A percentile compares a stretch with the other conserved stretches of the same genome.
Conservation (phyloP, 1,140 invertebrate species). For the Sycobia sp. region DNA sequence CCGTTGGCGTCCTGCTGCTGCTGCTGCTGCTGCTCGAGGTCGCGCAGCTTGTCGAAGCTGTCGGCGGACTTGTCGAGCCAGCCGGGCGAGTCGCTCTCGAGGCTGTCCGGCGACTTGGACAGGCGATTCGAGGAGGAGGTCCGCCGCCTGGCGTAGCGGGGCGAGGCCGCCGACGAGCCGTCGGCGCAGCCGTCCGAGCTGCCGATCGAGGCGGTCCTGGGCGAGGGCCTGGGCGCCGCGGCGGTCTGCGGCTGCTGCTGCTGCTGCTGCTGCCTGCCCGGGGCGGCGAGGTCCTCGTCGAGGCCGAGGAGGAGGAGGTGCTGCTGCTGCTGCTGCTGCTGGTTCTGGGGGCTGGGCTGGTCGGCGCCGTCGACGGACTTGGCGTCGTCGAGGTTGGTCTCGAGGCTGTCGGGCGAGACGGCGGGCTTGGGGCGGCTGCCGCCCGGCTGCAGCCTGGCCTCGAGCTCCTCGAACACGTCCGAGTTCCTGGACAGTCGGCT, state of each 20-base stretch:
- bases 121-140: slow-evolving; percentile 45
- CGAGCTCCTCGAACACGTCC: slow-evolving; percentile 54
- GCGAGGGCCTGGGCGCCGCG: slow-evolving; percentile 6
- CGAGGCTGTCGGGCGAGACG: slow-evolving; percentile 55
- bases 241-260: slow-evolving; percentile 10
- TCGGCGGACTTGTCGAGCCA: slow-evolving; percentile 55
- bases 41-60: slow-evolving; percentile 45
- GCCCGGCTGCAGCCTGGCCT: slow-evolving; percentile 44
- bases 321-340: not conserved
- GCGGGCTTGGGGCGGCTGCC: slow-evolving; percentile 47
- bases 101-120: slow-evolving; percentile 54
- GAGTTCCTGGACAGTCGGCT: slow-evolving; percentile 51
- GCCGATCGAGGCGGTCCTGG: not conserved
- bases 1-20: not conserved
- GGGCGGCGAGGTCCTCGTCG: not conserved
- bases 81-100: slow-evolving; percentile 41
- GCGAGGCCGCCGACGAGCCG: not conserved
- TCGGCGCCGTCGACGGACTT: not conserved
- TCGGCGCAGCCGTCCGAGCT: not conserved
- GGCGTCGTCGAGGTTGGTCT: slow-evolving; percentile 29
- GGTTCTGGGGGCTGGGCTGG: slow-evolving; percentile 12
- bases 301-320: slow-evolving; percentile 21
- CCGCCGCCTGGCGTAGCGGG: slow-evolving; percentile 23
- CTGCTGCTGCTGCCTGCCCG: slow-evolving; percentile 12
- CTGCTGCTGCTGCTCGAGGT: slow-evolving; percentile 36